Conservation (phyloP, 2,797 vertebrate genomes). For the Decapterus maruadsi region DNA sequence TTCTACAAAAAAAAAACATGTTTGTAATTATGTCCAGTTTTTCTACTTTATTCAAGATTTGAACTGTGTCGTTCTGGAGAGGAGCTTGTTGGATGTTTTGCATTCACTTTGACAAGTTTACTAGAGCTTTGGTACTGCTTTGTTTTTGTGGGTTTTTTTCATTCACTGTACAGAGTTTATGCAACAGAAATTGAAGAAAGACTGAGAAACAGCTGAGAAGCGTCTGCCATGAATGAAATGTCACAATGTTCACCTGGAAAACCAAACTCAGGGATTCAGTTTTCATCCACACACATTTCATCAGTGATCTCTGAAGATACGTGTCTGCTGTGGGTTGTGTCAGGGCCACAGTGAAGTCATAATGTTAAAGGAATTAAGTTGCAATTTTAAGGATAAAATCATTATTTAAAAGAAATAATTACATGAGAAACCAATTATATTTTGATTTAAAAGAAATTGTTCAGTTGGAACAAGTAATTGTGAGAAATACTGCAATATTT, state of each 20-base stretch:
- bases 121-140: constrained; percentile 27
- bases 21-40: constrained; percentile 71
- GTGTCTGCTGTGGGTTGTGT: constrained; percentile 7
- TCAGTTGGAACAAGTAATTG: background rate
- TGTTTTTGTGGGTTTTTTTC: background rate
- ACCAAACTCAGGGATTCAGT: constrained; percentile 80
- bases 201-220: constrained; percentile 4
- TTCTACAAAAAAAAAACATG: constrained; percentile 68
- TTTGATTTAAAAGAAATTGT: background rate
- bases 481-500: too few relatives aligned
- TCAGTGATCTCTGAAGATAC: constrained; percentile 15
- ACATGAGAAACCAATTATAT: background rate
- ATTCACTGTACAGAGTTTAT: constrained; percentile 64
- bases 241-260: constrained; percentile 54
- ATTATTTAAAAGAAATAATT: background rate
- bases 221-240: constrained; percentile 43
- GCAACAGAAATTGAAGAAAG: constrained; percentile 47
- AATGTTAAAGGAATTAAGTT: background rate
- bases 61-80: background rate
- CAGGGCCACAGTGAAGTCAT: background rate
- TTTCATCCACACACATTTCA: constrained; percentile 42
- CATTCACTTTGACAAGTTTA: constrained; percentile 25
- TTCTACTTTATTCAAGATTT: constrained; percentile 61
- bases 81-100: constrained; percentile 23
- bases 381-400: background rate